A percentile compares a stretch with the other conserved stretches of the same genome.
phyloP scores from a whole-genome alignment of 1,140 invertebrate species.

The Calliopsis andreniformis region DNA sequence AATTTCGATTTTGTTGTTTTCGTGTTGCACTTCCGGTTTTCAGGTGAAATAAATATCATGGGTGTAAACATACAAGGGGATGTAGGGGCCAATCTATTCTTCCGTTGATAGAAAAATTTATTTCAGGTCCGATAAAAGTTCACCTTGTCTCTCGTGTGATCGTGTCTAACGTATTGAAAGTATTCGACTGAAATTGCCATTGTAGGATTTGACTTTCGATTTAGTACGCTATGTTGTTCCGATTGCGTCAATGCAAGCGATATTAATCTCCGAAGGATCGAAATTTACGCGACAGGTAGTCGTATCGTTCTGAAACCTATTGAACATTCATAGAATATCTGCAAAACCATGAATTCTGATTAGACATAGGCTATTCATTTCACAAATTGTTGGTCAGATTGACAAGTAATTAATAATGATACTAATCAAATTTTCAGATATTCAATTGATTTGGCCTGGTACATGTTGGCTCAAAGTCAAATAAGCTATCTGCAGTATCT shows the following conservation, averaged over 20 bases:
- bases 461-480: too few species aligned
- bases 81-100: neutral
- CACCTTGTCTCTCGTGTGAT: neutral
- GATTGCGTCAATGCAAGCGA: neutral
- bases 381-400: slow-evolving; percentile 9
- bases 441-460: too few species aligned
- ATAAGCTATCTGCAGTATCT: slow-evolving; percentile 20
- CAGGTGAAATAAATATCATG: neutral
- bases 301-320: slow-evolving; percentile 29
- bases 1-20: neutral
- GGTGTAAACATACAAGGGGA: neutral
- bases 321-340: slow-evolving; percentile 32
- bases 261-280: slow-evolving; percentile 38
- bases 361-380: neutral
- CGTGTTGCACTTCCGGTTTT: neutral
- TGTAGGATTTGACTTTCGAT: neutral
- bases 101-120: neutral
- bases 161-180: neutral
- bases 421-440: too few species aligned
- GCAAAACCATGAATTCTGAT: slow-evolving; percentile 22
- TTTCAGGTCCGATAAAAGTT: neutral
- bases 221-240: neutral
- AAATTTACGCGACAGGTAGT: slow-evolving; percentile 59
- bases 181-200: neutral
- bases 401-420: slow-evolving; percentile 1